Evolutionary conservation across 2,888 invertebrate genomes (phyloP).

Genomic region (Lutraria lutraria): DNA sequence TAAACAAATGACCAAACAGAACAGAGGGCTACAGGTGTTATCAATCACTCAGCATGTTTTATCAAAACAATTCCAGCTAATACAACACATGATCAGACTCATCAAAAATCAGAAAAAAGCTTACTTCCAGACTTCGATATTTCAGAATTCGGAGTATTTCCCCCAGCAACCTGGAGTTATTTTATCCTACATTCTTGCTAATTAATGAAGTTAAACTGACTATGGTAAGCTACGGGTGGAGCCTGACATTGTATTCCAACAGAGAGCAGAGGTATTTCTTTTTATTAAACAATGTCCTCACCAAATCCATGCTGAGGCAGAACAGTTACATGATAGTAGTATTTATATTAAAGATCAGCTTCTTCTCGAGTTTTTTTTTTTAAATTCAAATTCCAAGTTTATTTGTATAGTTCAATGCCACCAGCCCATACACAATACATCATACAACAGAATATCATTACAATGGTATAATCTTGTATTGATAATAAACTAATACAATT

Average conservation of each 20-base stretch:
- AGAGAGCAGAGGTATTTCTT: not conserved
- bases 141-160: not conserved
- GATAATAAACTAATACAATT: no score
- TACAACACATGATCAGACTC: not conserved
- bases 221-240: not conserved
- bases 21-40: constrained; percentile 19
- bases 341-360: no score
- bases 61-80: constrained; percentile 46
- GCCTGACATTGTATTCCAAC: not conserved
- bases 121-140: not conserved
- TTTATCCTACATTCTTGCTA: constrained; percentile 2
- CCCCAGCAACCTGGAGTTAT: not conserved
- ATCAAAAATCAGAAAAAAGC: not conserved
- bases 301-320: not conserved
- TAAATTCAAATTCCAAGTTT: no score
- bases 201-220: constrained; percentile 18
- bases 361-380: no score
- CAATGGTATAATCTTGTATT: no score
- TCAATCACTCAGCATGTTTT: constrained; percentile 30
- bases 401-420: no score
- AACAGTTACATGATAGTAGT: no score
- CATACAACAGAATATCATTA: no score
- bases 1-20: not conserved
- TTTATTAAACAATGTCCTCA: not conserved
- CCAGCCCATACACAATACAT: no score